phyloP scores from a whole-genome alignment of 2,113 vertebrate species.

The Columba livia region DNA sequence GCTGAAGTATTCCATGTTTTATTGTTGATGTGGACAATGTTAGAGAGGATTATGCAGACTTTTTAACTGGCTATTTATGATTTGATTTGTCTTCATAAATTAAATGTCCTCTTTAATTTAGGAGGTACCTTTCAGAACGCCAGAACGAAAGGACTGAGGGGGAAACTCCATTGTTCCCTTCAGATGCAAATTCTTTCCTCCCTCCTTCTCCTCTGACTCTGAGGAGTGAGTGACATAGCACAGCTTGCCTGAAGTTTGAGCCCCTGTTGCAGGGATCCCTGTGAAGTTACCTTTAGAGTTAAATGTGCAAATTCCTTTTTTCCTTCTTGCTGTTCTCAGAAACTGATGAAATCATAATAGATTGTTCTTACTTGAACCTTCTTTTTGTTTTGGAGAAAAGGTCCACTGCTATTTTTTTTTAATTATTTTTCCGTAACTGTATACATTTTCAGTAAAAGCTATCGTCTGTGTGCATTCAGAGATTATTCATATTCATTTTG shows the following conservation, averaged over 20 bases:
- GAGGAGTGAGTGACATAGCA: neutral
- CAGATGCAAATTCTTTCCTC: conserved; percentile 47
- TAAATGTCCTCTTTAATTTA: neutral
- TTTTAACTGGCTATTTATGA: neutral
- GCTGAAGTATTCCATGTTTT: neutral
- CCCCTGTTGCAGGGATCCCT: neutral
- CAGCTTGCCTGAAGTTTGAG: conserved; percentile 2
- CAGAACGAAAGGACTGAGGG: neutral
- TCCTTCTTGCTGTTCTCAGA: neutral
- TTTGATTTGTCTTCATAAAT: conserved; percentile 33
- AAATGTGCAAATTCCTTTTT: neutral
- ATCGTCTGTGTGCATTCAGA: neutral
- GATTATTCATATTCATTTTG: neutral
- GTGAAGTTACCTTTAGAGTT: neutral
- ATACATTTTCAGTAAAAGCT: neutral
- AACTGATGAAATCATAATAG: neutral
- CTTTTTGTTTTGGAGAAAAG: neutral
- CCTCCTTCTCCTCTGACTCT: neutral
- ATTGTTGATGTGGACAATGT: neutral
- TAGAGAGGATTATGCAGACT: neutral
- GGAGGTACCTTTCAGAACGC: neutral
- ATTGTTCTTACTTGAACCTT: neutral
- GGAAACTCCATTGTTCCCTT: conserved; percentile 4
- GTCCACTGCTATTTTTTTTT: neutral
- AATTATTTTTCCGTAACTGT: neutral